These are phyloP conservation scores for Phallusia fumigata DNA, from an alignment of 23 tunicate genomes.

Conservation along the genomic window DNA sequence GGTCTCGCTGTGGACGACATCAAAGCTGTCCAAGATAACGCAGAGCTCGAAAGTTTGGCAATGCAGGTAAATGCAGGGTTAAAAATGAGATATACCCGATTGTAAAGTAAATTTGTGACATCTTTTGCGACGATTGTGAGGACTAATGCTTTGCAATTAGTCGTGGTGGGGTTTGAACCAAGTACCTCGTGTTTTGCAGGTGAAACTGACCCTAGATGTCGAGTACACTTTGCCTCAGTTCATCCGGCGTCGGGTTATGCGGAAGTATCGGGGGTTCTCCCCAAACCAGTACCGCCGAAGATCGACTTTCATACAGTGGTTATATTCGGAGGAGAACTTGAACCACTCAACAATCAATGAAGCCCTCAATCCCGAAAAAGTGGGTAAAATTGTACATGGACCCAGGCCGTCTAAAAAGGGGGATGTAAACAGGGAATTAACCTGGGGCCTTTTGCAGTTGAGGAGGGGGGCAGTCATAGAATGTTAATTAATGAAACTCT, in stretches of 20 bases:
- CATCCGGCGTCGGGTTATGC: conserved; percentile 48
- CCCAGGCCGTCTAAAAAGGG: no score
- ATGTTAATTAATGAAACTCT: no score
- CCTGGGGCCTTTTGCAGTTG: no score
- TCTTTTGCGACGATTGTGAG: no score
- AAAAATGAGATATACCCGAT: not conserved
- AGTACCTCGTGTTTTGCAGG: conserved; percentile 31
- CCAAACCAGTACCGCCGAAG: conserved; percentile 52
- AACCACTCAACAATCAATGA: conserved; percentile 46
- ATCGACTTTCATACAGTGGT: conserved; percentile 38
- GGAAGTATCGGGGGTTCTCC: conserved; percentile 26
- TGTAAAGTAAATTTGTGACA: no score
- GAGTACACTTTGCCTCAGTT: conserved; percentile 81
- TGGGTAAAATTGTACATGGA: no score
- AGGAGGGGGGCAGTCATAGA: no score
- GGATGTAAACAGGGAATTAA: no score
- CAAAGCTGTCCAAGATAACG: conserved; percentile 92
- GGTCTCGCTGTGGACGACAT: conserved; percentile 99
- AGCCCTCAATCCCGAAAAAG: conserved; percentile 63
- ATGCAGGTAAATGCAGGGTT: conserved; percentile 65
- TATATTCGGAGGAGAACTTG: conserved; percentile 43
- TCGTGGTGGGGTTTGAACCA: not conserved
- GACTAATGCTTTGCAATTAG: no score
- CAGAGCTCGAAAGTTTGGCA: conserved; percentile 78
- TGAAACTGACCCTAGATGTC: conserved; percentile 77